A percentile compares a stretch with the other conserved stretches of the same genome.
phyloP scores from a whole-genome alignment of 2,797 vertebrate genomes.

The Ibycter americanus region DNA sequence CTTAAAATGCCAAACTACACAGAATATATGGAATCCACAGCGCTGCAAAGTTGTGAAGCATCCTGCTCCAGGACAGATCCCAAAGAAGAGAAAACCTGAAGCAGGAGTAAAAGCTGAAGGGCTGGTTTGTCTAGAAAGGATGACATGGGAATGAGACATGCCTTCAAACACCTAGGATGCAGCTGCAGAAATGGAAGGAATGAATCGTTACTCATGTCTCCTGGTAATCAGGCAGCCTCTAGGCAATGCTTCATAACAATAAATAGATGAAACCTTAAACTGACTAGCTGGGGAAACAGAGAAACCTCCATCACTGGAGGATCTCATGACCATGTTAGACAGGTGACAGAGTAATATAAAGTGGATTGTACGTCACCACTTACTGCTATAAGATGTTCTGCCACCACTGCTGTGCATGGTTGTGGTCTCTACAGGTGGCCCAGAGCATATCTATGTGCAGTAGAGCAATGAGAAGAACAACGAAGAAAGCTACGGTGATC shows the following conservation, averaged over 20 bases:
- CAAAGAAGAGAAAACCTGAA: neutral
- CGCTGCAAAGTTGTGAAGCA: neutral
- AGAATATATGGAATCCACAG: neutral
- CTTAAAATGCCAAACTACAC: neutral
- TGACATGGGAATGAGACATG: neutral
- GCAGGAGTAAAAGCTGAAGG: neutral
- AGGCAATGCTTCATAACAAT: neutral
- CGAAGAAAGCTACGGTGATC: neutral
- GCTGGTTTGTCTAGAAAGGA: neutral
- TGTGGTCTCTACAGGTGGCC: neutral
- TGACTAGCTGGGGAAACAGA: neutral
- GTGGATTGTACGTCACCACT: neutral
- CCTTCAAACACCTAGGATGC: neutral
- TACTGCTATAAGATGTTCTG: neutral
- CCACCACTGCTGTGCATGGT: rapidly evolving
- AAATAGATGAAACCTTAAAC: neutral
- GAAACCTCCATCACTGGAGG: neutral
- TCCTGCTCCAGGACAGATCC: neutral
- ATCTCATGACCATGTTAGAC: neutral
- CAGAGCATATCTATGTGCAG: neutral
- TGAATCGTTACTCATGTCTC: neutral
- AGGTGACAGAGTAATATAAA: too few relatives aligned
- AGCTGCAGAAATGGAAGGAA: neutral
- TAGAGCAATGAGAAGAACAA: neutral
- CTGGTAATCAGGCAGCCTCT: neutral